phyloP scores from a whole-genome alignment of 2,888 invertebrate species.

The Euplagia quadripunctaria region DNA sequence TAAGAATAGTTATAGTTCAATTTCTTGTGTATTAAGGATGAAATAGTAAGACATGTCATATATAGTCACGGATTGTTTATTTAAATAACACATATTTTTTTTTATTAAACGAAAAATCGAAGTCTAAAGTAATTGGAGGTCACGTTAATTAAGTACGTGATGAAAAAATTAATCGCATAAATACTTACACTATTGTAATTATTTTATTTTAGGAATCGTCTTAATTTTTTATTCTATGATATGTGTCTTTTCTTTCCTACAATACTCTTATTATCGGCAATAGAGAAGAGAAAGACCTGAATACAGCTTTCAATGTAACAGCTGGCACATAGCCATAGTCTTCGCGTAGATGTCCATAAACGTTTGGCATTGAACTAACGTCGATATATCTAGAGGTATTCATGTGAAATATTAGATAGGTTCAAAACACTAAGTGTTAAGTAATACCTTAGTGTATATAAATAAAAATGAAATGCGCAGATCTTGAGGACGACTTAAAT shows the following conservation, averaged over 20 bases:
- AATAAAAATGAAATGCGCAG: too few species aligned
- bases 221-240: neutral
- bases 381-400: neutral
- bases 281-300: neutral
- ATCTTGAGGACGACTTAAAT: too few species aligned
- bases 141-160: neutral
- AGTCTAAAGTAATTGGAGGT: neutral
- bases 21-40: too few species aligned
- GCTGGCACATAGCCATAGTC: constrained; percentile 11
- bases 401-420: neutral
- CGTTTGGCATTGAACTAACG: neutral
- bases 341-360: neutral
- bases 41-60: too few species aligned
- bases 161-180: neutral
- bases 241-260: neutral
- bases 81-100: too few species aligned
- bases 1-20: too few species aligned
- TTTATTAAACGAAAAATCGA: neutral
- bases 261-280: neutral
- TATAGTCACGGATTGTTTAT: too few species aligned
- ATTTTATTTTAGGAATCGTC: neutral
- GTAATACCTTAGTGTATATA: too few species aligned
- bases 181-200: neutral
- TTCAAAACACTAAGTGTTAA: too few species aligned
- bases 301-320: neutral